Evolutionary conservation across 2,888 invertebrate genomes (phyloP).

Genomic region (Scaptomyza tumidula): DNA sequence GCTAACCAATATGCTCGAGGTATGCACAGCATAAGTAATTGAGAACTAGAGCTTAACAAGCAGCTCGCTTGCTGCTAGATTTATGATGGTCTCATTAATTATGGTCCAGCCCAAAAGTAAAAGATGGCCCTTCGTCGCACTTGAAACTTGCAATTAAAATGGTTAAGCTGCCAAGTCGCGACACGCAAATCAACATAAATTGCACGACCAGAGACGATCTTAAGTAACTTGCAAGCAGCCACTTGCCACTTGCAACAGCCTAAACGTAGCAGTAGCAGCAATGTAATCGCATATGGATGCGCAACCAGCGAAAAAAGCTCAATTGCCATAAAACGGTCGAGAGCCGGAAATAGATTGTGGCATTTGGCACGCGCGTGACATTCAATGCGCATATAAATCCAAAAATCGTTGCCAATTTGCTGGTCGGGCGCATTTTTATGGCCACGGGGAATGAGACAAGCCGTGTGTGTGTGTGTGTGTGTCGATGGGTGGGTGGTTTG

Average conservation of each 20-base stretch:
- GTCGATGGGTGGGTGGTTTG: not conserved
- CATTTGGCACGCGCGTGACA: constrained; percentile 69
- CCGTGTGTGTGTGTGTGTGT: not conserved
- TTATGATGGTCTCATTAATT: constrained; percentile 77
- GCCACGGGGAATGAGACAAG: constrained; percentile 16
- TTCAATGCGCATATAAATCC: constrained; percentile 53
- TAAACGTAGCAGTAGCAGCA: not conserved
- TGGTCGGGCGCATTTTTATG: constrained; percentile 66
- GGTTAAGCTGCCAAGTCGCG: constrained; percentile 47
- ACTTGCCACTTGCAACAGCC: constrained; percentile 3
- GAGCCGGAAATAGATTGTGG: constrained; percentile 53
- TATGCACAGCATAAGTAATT: constrained; percentile 18
- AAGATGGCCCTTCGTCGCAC: constrained; percentile 65
- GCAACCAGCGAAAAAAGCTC: not conserved
- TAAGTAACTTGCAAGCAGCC: constrained; percentile 7
- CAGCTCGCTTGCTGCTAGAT: constrained; percentile 56
- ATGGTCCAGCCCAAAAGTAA: constrained; percentile 60
- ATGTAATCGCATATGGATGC: constrained; percentile 39
- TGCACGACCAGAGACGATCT: constrained; percentile 37
- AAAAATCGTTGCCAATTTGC: constrained; percentile 60
- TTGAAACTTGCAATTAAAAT: constrained; percentile 72
- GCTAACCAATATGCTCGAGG: constrained; percentile 29
- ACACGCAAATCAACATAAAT: constrained; percentile 78
- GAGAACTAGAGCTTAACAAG: constrained; percentile 43
- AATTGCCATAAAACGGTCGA: constrained; percentile 29